These are phyloP conservation scores for Oreotrochilus melanogaster DNA, from an alignment of 2,113 vertebrate species.

Conservation along the genomic window DNA sequence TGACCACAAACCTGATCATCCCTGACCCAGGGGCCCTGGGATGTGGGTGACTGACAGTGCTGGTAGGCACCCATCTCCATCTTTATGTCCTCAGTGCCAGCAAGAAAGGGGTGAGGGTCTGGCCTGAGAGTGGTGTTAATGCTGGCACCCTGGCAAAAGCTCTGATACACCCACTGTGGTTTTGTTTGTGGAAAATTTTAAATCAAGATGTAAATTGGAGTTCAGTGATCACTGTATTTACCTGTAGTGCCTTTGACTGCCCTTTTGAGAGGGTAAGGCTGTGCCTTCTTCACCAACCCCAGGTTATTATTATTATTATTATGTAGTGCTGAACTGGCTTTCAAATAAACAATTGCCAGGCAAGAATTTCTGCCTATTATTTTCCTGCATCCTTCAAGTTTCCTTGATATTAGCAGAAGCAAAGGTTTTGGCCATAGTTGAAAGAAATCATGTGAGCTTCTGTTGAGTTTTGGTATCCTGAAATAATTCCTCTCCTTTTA, in stretches of 20 bases:
- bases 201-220: background rate
- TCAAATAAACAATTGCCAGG: background rate
- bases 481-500: background rate
- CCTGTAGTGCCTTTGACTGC: background rate
- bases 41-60: accelerated
- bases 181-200: background rate
- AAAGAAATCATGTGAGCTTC: background rate
- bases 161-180: background rate
- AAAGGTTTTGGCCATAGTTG: background rate
- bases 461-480: background rate
- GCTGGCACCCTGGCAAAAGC: background rate
- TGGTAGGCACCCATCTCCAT: background rate
- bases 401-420: background rate
- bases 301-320: background rate
- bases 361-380: slow-evolving; percentile 16
- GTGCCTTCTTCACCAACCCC: background rate
- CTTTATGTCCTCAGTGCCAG: background rate
- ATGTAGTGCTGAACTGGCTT: background rate
- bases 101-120: accelerated
- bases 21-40: background rate
- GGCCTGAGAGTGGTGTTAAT: background rate
- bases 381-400: background rate
- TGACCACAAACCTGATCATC: background rate
- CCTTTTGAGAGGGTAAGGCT: background rate
- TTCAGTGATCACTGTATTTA: background rate